Conservation (phyloP, 2,888 invertebrate species). For the Epinotia nisella region DNA sequence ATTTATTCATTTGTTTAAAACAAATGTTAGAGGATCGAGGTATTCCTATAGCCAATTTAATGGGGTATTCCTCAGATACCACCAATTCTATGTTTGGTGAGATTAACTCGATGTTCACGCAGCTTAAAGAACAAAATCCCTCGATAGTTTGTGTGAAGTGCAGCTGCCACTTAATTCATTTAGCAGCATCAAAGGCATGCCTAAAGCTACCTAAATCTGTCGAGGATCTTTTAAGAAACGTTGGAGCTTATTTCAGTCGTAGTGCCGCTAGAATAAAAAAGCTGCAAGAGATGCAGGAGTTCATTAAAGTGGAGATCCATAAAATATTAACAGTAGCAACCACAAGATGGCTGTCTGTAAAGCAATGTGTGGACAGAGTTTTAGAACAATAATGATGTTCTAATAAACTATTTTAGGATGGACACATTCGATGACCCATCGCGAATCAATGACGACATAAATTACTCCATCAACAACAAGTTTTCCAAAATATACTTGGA, state of each 20-base stretch:
- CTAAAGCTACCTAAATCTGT: slow-evolving; percentile 54
- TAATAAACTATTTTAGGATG: slow-evolving; percentile 53
- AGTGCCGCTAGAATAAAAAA: slow-evolving; percentile 24
- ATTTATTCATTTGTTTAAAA: neutral
- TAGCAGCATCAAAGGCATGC: slow-evolving; percentile 58
- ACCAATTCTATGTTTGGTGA: slow-evolving; percentile 56
- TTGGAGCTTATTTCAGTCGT: slow-evolving; percentile 47
- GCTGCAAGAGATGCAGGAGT: slow-evolving; percentile 55
- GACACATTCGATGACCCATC: slow-evolving; percentile 51
- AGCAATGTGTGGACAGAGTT: slow-evolving; percentile 57
- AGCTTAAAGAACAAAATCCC: slow-evolving; percentile 47
- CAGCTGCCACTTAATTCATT: slow-evolving; percentile 58
- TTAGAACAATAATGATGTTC: slow-evolving; percentile 54
- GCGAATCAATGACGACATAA: slow-evolving; percentile 47
- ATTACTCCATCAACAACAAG: slow-evolving; percentile 49
- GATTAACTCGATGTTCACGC: slow-evolving; percentile 45
- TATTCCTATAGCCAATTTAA: slow-evolving; percentile 44
- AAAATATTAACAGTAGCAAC: slow-evolving; percentile 50
- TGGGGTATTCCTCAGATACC: slow-evolving; percentile 57
- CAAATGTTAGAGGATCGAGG: neutral
- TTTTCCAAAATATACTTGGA: slow-evolving; percentile 50
- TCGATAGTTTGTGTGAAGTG: slow-evolving; percentile 57
- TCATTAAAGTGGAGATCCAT: slow-evolving; percentile 57
- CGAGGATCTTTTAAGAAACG: slow-evolving; percentile 46
- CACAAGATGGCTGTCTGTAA: slow-evolving; percentile 59